Base-by-base conservation (phyloP, 1,140 invertebrate genomes). In the Ctenoplectra terminalis region DNA sequence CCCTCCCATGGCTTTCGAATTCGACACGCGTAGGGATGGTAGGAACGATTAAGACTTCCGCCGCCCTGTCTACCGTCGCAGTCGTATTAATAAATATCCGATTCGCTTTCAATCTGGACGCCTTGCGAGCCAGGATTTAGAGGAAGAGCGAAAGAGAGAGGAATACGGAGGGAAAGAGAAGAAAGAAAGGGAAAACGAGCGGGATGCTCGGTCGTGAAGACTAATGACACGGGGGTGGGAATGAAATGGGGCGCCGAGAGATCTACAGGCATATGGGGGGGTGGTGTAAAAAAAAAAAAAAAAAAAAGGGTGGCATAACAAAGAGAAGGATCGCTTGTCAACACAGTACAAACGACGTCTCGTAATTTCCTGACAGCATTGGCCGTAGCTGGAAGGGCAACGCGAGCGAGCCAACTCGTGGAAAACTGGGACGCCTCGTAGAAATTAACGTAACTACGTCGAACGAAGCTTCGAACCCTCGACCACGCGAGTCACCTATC, bases 361-460 rank as follows among this genome's bases (percentile, higher is more conserved):
- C 61, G 83, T 83, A 88, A 88, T 85, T 88, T 88, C 77, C 75
- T 83, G 84, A 83, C 86, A 23, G 73, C 48, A 64, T 78, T 71
- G 78, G 34, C 71, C 40, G 70, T 50, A 26, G 50, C 56, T 74
- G 58, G 67, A 69, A 60, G 73, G 77, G 86, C 66, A 63, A 78
- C 64, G 69, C 13, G 70, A 34, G 54, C 31, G 54, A n/a, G n/a
- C 48, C n/a, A 61, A 37, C 48, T 81, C 73, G 63, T 43, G 67
- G 69, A 80, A 81, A 85, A 87, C 86, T 83, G 61, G 75, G 74
- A 54, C 79, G 77, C 64, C 63, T 82, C 70, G 76, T 75, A 73
- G 82, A 85, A 72, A 85, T 88, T 83, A 87, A 87, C 81, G 86
- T 88, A 88, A 83, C 86, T 85, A 77, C 67, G 58, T 72, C 70